phyloP scores from a whole-genome alignment of 2,113 vertebrate genomes.

The Marmota flaviventris region DNA sequence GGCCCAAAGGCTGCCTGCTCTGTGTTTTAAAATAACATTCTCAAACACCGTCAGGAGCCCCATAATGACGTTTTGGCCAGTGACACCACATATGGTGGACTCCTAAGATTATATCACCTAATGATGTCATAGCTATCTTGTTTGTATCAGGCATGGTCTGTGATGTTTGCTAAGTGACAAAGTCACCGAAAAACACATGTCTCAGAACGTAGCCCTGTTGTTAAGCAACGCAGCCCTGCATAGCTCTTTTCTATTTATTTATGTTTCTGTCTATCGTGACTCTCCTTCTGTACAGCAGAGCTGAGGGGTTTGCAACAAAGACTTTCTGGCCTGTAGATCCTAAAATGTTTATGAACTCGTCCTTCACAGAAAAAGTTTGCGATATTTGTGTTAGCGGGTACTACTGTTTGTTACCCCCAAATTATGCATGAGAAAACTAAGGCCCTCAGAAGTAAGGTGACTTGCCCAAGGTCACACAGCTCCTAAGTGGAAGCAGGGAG shows the following conservation, averaged over 20 bases:
- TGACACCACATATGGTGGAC: neutral
- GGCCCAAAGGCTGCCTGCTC: neutral
- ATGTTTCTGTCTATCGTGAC: too few species aligned
- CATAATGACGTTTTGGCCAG: neutral
- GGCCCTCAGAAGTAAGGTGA: neutral
- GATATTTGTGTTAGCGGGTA: neutral
- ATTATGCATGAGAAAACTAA: neutral
- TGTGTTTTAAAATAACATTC: conserved; percentile 63
- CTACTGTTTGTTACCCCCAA: neutral
- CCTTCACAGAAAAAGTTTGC: neutral
- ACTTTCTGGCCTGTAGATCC: too few species aligned
- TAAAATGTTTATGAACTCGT: neutral
- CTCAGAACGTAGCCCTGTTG: neutral
- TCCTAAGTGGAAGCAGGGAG: neutral
- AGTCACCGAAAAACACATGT: neutral
- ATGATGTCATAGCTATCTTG: neutral
- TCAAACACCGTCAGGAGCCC: neutral
- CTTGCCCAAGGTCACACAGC: neutral
- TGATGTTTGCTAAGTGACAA: neutral
- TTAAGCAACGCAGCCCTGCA: neutral
- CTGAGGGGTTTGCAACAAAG: neutral
- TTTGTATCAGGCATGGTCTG: too few species aligned
- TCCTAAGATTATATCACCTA: neutral
- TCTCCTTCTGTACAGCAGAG: neutral
- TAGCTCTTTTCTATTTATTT: neutral